Conservation (phyloP, 1,140 invertebrate species). For the Carposina sasakii region DNA sequence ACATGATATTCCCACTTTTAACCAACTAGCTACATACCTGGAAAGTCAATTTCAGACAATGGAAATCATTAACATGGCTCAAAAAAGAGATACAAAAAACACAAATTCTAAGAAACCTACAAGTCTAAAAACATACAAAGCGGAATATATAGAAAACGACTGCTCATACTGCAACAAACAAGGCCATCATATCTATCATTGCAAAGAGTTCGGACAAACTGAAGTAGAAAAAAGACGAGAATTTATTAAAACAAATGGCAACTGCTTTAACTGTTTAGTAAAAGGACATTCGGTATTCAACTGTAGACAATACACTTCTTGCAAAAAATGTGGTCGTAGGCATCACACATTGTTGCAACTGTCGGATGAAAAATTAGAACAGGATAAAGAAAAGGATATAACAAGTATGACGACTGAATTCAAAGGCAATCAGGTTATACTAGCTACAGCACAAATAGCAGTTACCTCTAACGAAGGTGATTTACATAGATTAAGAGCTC, state of each 20-base stretch:
- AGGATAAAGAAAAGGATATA: too few species aligned
- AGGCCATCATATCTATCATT: slow-evolving; percentile 28
- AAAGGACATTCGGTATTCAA: slow-evolving; percentile 16
- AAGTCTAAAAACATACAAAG: slow-evolving; percentile 1
- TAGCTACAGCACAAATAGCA: slow-evolving; percentile 16
- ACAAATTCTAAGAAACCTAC: neutral
- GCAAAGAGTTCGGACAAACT: slow-evolving; percentile 20
- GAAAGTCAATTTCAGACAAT: slow-evolving; percentile 12
- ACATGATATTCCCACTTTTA: slow-evolving; percentile 10
- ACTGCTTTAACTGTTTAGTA: slow-evolving; percentile 21
- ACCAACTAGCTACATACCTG: slow-evolving; percentile 11
- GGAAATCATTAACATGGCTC: slow-evolving; percentile 7
- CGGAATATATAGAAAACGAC: slow-evolving; percentile 6
- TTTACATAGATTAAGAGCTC: slow-evolving; percentile 11
- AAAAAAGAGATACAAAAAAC: neutral
- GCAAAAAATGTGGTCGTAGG: slow-evolving; percentile 7
- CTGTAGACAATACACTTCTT: slow-evolving; percentile 9
- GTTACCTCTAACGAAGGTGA: slow-evolving; percentile 7
- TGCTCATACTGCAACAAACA: slow-evolving; percentile 16
- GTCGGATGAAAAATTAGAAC: too few species aligned
- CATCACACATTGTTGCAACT: slow-evolving; percentile 16
- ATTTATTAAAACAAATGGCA: slow-evolving; percentile 22
- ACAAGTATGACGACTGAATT: too few species aligned
- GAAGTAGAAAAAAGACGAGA: slow-evolving; percentile 13
- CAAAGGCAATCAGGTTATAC: too few species aligned